Percentiles rank a stretch among this genome's conserved stretches.
These are phyloP conservation scores for Sebastes reedi DNA, from an alignment of 2,797 vertebrate genomes.

Conservation along the genomic window DNA sequence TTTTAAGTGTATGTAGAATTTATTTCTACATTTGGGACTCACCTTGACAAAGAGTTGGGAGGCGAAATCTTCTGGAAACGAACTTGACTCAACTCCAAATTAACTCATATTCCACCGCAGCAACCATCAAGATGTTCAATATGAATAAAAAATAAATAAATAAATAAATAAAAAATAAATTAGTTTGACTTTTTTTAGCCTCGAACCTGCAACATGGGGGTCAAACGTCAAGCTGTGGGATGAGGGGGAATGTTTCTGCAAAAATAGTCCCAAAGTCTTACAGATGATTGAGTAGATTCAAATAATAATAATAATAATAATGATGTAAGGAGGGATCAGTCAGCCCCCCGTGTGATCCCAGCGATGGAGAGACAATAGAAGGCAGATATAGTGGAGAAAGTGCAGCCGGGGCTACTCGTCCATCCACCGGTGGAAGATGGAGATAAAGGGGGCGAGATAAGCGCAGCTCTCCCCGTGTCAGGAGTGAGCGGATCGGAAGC, in stretches of 20 bases:
- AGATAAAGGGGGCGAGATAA: constrained; percentile 53
- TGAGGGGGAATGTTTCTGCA: neutral
- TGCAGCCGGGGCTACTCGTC: constrained; percentile 68
- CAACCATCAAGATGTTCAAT: constrained; percentile 1
- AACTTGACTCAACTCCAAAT: constrained; percentile 64
- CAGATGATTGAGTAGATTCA: neutral
- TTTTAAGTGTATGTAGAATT: neutral
- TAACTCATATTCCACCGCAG: constrained; percentile 76
- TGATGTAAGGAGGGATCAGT: constrained; percentile 26
- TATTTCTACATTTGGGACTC: constrained; percentile 34
- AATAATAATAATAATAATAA: neutral
- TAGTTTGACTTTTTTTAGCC: constrained; percentile 20
- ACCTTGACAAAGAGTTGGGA: constrained; percentile 72
- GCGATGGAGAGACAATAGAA: constrained; percentile 74
- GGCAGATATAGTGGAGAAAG: constrained; percentile 68
- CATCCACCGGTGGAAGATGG: constrained; percentile 56
- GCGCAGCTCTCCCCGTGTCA: constrained; percentile 52
- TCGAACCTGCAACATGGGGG: constrained; percentile 40
- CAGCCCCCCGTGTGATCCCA: constrained; percentile 28
- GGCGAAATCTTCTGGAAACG: constrained; percentile 12
- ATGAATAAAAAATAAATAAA: neutral
- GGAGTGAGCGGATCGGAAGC: constrained; percentile 56
- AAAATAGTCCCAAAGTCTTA: constrained; percentile 9
- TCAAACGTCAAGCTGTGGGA: constrained; percentile 7
- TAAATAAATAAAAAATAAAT: constrained; percentile 8